Evolutionary conservation across 2,888 invertebrate species (phyloP), one percentile per base, ranked within the genome.

Genomic region (Axea sp.): DNA sequence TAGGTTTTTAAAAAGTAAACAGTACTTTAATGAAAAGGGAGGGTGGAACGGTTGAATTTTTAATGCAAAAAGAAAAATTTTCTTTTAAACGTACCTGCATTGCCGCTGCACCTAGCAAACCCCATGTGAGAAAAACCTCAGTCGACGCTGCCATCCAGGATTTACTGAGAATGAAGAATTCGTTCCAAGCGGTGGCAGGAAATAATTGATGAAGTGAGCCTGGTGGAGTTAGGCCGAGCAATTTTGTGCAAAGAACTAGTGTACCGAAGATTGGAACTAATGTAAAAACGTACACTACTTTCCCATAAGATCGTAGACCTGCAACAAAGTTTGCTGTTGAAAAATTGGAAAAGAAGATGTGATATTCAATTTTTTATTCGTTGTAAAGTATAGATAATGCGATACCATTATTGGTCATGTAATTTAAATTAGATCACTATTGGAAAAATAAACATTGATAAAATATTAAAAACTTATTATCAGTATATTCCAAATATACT

Each of bases 141-240:
- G 96, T 93, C 9, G 95, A 93, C 0, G 96, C 97, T 0, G 96
- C 95, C 15, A 94, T 90, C 96, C 97, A 97, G 77, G 95, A 95
- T 89, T 93, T 93, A 53, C 93, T 92, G 84, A 96, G 95, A 37
- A 93, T 90, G 84, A 96, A 94, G 88, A 96, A 96, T 84, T 96
- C 95, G 77, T 91, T 91, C 92, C 96, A 96, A 28, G 93, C 92
- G 2, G 94, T 94, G 77, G 93, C 93, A 0, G 94, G 91, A 85
- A 96, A 95, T 47, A 94, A 90, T 78, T 93, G 92, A 80, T 93
- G 90, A 5, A 92, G 89, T 15, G 90, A 89, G 73, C 92, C 92
- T 55, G 91, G 90, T 0, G 93, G 93, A 81, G 92, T 92, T 53
- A 94, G 88, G n/a, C 93, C 93, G 43, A 94, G 88, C 68, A 95